phyloP scores from a whole-genome alignment of 1,140 invertebrate genomes.

The Drusus annulatus region DNA sequence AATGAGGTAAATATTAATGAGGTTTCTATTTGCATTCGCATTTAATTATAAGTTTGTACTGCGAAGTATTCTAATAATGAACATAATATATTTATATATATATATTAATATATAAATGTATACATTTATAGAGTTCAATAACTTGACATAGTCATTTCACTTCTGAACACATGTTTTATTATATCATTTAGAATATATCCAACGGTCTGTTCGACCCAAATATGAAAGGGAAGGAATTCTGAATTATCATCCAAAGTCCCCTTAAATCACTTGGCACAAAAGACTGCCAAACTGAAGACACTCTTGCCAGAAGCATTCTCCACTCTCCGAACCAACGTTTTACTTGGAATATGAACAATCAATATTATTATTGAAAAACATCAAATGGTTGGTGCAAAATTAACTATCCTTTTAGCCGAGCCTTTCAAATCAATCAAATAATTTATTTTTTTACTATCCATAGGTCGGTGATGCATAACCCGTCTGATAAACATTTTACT shows the following conservation, averaged over 20 bases:
- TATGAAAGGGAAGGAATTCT: slow-evolving; percentile 11
- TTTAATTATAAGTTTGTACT: slow-evolving; percentile 25
- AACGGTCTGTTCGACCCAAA: not conserved
- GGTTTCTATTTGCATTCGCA: slow-evolving; percentile 23
- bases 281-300: slow-evolving; percentile 2
- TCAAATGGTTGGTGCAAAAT: no score
- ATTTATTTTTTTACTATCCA: no score
- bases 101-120: slow-evolving; percentile 9
- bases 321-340: not conserved
- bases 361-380: no score
- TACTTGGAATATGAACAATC: not conserved
- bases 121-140: slow-evolving; percentile 28
- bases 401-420: no score
- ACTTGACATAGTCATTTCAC: slow-evolving; percentile 37
- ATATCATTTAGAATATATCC: slow-evolving; percentile 11
- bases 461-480: no score
- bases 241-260: not conserved
- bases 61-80: slow-evolving; percentile 30
- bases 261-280: slow-evolving; percentile 26
- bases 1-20: slow-evolving; percentile 37
- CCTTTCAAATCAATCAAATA: no score
- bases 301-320: not conserved
- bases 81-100: slow-evolving; percentile 12
- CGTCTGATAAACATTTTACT: no score
- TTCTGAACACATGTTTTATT: slow-evolving; percentile 40